phyloP scores from a whole-genome alignment of 2,113 vertebrate genomes.

The Alexandromys fortis region DNA sequence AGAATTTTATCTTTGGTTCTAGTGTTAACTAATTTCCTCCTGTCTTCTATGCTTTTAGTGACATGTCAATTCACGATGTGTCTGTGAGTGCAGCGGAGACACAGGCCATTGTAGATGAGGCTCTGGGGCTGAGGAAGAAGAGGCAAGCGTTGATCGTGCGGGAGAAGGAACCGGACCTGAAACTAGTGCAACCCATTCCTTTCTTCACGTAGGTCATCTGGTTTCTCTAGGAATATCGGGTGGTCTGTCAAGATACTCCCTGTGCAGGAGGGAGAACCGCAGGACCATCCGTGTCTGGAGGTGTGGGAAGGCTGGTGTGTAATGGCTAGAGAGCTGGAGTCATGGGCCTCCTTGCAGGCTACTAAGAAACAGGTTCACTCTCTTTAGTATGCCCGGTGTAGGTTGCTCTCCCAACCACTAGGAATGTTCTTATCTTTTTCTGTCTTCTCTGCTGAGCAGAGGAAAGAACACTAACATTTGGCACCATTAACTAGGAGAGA shows the following conservation, averaged over 20 bases:
- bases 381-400: neutral
- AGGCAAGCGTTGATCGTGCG: slow-evolving; percentile 89
- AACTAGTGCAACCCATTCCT: slow-evolving; percentile 91
- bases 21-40: neutral
- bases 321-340: neutral
- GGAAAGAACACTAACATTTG: neutral
- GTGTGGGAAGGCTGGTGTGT: accelerated
- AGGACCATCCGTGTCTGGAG: neutral
- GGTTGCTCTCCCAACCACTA: neutral
- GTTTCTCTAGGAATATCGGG: neutral
- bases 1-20: neutral
- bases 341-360: accelerated
- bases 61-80: slow-evolving; percentile 93
- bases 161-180: slow-evolving; percentile 91
- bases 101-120: slow-evolving; percentile 91
- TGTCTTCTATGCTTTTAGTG: slow-evolving; percentile 81
- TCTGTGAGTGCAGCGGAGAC: slow-evolving; percentile 91
- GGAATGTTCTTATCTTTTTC: neutral
- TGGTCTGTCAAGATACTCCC: neutral
- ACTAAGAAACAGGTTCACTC: neutral
- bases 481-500: neutral
- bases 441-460: neutral
- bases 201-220: slow-evolving; percentile 90
- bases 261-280: neutral
- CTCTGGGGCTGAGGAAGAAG: slow-evolving; percentile 91